phyloP scores from a whole-genome alignment of 2,797 vertebrate species.

The Pitangus sulphuratus region DNA sequence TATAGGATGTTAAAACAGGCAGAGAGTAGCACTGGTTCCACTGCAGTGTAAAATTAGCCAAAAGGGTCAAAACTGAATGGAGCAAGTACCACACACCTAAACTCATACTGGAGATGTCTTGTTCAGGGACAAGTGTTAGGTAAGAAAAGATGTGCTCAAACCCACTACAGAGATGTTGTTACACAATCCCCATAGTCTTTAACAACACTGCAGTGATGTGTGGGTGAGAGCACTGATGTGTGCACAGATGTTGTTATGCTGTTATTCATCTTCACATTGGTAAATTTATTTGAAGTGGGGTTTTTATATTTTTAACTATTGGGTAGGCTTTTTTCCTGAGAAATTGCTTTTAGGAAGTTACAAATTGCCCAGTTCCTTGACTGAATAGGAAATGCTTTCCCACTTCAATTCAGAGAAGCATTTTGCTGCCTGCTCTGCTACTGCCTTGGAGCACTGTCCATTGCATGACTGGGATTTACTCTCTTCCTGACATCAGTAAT shows the following conservation, averaged over 20 bases:
- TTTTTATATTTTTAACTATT: background rate
- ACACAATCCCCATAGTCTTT: background rate
- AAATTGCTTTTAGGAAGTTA: background rate
- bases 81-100: background rate
- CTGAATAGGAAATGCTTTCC: background rate
- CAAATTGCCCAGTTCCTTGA: background rate
- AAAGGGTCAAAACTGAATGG: background rate
- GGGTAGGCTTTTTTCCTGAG: rapidly evolving
- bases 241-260: background rate
- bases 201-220: background rate
- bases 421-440: background rate
- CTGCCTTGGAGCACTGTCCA: background rate
- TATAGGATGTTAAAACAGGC: background rate
- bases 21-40: background rate
- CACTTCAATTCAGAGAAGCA: background rate
- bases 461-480: background rate
- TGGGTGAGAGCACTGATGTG: background rate
- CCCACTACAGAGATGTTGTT: background rate
- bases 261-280: background rate
- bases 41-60: background rate
- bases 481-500: background rate
- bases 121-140: background rate
- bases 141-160: background rate
- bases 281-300: background rate
- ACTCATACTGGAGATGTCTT: rapidly evolving